Conservation (phyloP, 30 jellyfish, hydroid and myxozoan genomes). For the Turritopsis rubra region DNA sequence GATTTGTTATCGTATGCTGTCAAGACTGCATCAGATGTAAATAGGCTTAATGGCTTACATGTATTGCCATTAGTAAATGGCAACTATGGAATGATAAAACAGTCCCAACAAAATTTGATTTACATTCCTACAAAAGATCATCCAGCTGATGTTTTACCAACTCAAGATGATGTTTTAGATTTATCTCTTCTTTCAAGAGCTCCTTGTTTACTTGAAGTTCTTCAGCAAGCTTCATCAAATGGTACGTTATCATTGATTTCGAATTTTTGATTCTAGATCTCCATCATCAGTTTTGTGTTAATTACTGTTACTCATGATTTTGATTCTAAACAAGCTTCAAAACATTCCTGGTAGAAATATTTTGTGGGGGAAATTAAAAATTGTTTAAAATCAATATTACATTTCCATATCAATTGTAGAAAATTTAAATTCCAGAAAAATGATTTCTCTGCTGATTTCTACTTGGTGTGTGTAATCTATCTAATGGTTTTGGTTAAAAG, state of each 20-base stretch:
- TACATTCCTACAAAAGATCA: constrained; percentile 14
- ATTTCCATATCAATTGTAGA: too few species aligned
- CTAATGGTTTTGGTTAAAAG: too few species aligned
- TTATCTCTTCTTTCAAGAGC: not conserved
- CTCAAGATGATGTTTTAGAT: not conserved
- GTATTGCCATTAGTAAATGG: not conserved
- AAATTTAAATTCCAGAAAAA: too few species aligned
- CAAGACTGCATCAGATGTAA: not conserved
- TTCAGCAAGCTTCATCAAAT: not conserved
- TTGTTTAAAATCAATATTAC: too few species aligned
- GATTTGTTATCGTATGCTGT: not conserved
- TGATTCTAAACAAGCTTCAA: too few species aligned
- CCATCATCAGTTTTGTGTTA: too few species aligned
- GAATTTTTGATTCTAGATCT: too few species aligned
- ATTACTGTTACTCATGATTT: too few species aligned
- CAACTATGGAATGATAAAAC: not conserved
- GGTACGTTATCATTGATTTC: not conserved
- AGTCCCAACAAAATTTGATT: constrained; percentile 19
- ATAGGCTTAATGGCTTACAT: not conserved
- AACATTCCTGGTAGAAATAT: too few species aligned
- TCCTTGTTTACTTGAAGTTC: not conserved
- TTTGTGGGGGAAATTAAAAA: too few species aligned
- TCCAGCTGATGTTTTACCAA: not conserved
- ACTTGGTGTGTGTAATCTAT: too few species aligned
- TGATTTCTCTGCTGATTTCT: too few species aligned